Base-by-base conservation (phyloP, 2,113 vertebrate genomes). In the Sminthopsis crassicaudata region DNA sequence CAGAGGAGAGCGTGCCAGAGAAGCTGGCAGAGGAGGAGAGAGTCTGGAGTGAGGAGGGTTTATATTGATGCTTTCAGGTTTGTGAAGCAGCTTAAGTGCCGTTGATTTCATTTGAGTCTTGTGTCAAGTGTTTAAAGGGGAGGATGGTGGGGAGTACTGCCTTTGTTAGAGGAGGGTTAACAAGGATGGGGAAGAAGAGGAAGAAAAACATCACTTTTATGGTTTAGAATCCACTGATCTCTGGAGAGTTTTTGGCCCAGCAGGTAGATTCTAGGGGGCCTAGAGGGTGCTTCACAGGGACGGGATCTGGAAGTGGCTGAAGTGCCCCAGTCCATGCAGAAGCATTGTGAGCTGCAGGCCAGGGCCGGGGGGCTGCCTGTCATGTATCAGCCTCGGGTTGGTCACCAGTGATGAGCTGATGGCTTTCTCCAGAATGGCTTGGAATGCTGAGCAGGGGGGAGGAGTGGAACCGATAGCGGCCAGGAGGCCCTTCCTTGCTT, bases 371-470 rank as follows among this genome's bases (percentile, higher is more conserved):
- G 0, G 60, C 9, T 67, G 30, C 55, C 11, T 0, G 57, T 16
- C 1, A 10, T 11, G 60, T 76, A 1, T n/a, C 30, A 8, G 57
- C 57, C 27, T 67, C 30, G 1, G 0, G 0, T 12, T 36, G 60
- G 60, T 30, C 60, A 27, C 60, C 67, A 94, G 42, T 9, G 24
- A 52, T 94, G 95, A 67, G 26, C 52, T 60, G 93, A 60, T 67
- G 57, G 2, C 12, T 42, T 95, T 95, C 48, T 97, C 42, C 97
- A 95, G 94, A 93, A 93, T 95, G 91, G n/a, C 57, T 97, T 96
- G 95, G 93, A 91, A 97, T 96, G 92, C 84, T 95, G 27, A 95
- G 91, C 53, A 95, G 92, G 97, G 96, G 91, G 94, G 89, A 96
- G 94, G 89, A 91, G 60, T 89, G 96, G 52, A 51, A 51, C 50